Percentiles rank a stretch among this genome's conserved stretches.
These are phyloP conservation scores for Pituophis catenifer DNA, from an alignment of 2,113 vertebrate genomes.

Conservation along the genomic window DNA sequence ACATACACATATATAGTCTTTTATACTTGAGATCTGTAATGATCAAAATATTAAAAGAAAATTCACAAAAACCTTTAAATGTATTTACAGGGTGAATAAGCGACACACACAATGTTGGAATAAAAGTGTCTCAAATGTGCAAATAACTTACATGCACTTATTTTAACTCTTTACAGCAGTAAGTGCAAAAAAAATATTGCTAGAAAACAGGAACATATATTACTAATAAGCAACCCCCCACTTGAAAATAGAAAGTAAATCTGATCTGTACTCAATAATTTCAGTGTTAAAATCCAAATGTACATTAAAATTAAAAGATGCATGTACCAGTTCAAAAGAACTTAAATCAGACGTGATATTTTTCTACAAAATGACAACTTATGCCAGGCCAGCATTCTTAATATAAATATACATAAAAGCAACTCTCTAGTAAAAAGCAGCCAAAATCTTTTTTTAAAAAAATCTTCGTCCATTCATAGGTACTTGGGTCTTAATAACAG, in stretches of 20 bases:
- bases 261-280: constrained; percentile 65
- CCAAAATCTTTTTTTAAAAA: constrained; percentile 71
- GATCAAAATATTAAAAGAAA: constrained; percentile 79
- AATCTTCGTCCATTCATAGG: constrained; percentile 63
- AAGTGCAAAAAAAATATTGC: constrained; percentile 55
- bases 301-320: constrained; percentile 70
- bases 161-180: constrained; percentile 71
- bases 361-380: constrained; percentile 81
- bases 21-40: constrained; percentile 72
- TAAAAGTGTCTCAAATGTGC: constrained; percentile 85
- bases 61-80: constrained; percentile 84
- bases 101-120: constrained; percentile 73
- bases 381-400: constrained; percentile 77
- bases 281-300: constrained; percentile 70
- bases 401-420: constrained; percentile 81
- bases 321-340: constrained; percentile 79
- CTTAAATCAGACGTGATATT: constrained; percentile 64
- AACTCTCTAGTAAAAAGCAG: constrained; percentile 85
- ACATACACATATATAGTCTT: constrained; percentile 39
- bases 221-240: constrained; percentile 68
- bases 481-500: constrained; percentile 71
- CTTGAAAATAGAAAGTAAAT: constrained; percentile 67
- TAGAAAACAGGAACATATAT: constrained; percentile 57
- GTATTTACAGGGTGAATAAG: constrained; percentile 89
- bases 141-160: constrained; percentile 80